Base-by-base conservation (phyloP, 2,888 invertebrate genomes). In the Lasius platythorax region DNA sequence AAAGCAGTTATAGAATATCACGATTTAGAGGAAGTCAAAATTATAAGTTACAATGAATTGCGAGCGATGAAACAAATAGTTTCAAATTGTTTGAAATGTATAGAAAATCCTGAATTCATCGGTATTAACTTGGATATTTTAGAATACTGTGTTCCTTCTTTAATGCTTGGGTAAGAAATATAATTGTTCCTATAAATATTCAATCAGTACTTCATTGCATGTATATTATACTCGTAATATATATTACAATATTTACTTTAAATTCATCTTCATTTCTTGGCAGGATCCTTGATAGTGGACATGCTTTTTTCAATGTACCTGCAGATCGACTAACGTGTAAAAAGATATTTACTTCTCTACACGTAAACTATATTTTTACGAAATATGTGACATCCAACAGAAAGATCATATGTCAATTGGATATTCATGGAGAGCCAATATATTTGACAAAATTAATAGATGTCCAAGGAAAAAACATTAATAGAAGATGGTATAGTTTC, bases 131-230 rank as follows among this genome's bases (percentile, higher is more conserved):
- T 40, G 75, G 90, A 93, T 74, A 68, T 91, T 64, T 85, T 89
- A 11, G 83, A 83, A 28, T 89, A 90, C 75, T 93, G 91, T 64
- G 84, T 94, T 75, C 91, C 93, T 58, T 85, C 89, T 70, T 75
- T 94, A 70, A 93, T 93, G 67, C 84, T 93, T 40, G 93, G 94
- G 94, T 94, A 90, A 89, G n/a, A 53, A 66, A 23, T 37, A 53
- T 28, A n/a, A 66, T 33, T 70, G 61, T 81, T 33, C 1, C 18
- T 23, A 8, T 53, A 53, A 53, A 53, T n/a, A 53, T 53, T 50
- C 50, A 0, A 50, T 53, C n/a, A 73, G 0, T 73, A 67, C 4
- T 73, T 28, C 40, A 50, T 43, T n/a, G 23, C 9, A 23, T 1
- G 11, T 43, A 43, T 40, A 78, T 78, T n/a, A 15, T 23, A 50